Percentiles rank a stretch among this genome's conserved stretches.
These are phyloP conservation scores for Cotesia glomerata DNA, from an alignment of 1,140 invertebrate species.

Conservation along the genomic window DNA sequence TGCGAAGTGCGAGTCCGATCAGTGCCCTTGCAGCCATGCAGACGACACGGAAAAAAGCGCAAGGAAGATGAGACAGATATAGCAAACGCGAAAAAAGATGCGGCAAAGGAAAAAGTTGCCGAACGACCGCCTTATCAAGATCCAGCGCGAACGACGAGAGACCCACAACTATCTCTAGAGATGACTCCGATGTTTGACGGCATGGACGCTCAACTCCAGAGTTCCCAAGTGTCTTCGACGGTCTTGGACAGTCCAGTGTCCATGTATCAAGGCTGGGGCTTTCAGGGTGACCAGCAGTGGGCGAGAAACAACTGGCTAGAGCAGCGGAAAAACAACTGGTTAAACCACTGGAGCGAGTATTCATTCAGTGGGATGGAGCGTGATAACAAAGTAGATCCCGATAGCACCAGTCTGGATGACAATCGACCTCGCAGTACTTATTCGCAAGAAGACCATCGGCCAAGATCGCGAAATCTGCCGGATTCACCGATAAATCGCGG, in stretches of 20 bases:
- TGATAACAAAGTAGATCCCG: slow-evolving; percentile 69
- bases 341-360: slow-evolving; percentile 67
- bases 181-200: slow-evolving; percentile 78
- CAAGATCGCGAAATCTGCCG: slow-evolving; percentile 49
- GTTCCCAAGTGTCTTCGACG: slow-evolving; percentile 81
- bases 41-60: slow-evolving; percentile 79
- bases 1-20: slow-evolving; percentile 85
- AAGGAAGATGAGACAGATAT: slow-evolving; percentile 73
- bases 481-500: slow-evolving; percentile 42
- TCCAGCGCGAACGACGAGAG: slow-evolving; percentile 43
- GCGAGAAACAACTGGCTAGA: slow-evolving; percentile 53
- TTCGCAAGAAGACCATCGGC: slow-evolving; percentile 56
- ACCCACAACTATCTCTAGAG: slow-evolving; percentile 62
- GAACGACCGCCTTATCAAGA: slow-evolving; percentile 49
- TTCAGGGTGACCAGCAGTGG: slow-evolving; percentile 57
- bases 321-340: slow-evolving; percentile 55
- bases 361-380: slow-evolving; percentile 54
- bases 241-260: slow-evolving; percentile 75
- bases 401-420: slow-evolving; percentile 68
- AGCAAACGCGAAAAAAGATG: slow-evolving; percentile 58
- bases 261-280: slow-evolving; percentile 64
- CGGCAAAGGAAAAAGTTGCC: slow-evolving; percentile 43
- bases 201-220: slow-evolving; percentile 78
- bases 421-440: slow-evolving; percentile 52
- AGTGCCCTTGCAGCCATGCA: slow-evolving; percentile 81